Base-by-base conservation (phyloP, 2,888 invertebrate genomes). In the Scaptomyza tumidula region DNA sequence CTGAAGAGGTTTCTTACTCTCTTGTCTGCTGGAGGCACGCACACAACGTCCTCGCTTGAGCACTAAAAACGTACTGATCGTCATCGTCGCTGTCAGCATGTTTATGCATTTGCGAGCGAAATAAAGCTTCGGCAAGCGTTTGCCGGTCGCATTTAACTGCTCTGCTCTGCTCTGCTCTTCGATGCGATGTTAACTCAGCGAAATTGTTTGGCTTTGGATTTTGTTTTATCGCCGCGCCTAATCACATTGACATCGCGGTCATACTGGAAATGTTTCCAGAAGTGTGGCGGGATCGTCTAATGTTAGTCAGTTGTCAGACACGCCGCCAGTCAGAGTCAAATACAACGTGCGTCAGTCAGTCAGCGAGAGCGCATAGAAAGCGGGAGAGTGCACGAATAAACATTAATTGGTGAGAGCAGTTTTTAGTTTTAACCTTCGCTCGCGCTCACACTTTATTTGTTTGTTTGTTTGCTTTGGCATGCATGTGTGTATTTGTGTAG, bases 1-100 rank as follows among this genome's bases (percentile, higher is more conserved):
- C 53, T 58, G 57, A 52, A 58, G 53, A 35, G 49, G 39, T 61
- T 71, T 56, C 54, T 60, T 55, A 55, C 73, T 59, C 60, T 73
- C 68, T 71, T 55, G 48, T 55, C 39, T 46, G 67, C 78, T 78
- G 80, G 84, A 83, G 55, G 71, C 64, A 60, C 62, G 78, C 68
- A 73, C 65, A 67, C 71, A 60, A 74, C 81, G 73, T 53, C 50
- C 59, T 67, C 71, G 70, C 50, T 66, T 78, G 83, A 84, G 86
- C 84, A 83, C 83, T 65, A 48, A 75, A 86, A 58, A 57, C 74
- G 86, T 84, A 83, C 83, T 83, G 83, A 83, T 86, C 84, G 74
- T 45, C 39, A 39, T 27, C 64, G 68, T 44, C 44, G 61, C 27
- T 48, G 50, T 29, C 70, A 50, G 58, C 39, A 48, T 50, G 49